These are phyloP conservation scores for Corythornis leucogaster DNA, from an alignment of 2,797 vertebrate genomes.

Conservation along the genomic window DNA sequence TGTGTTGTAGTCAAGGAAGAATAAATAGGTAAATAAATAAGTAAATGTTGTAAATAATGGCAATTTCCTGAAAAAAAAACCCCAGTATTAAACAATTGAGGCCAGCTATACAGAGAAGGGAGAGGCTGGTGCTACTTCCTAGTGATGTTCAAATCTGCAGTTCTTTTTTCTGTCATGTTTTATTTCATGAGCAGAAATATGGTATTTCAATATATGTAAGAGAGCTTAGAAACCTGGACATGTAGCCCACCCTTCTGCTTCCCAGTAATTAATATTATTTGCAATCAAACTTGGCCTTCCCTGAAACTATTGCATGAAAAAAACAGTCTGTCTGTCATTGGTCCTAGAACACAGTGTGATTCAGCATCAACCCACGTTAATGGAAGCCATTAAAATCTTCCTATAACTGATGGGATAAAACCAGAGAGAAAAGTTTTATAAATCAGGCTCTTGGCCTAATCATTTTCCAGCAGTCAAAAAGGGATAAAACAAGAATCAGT, in stretches of 20 bases:
- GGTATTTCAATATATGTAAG: background rate
- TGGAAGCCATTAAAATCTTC: background rate
- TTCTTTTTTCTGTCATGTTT: background rate
- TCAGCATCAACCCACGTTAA: background rate
- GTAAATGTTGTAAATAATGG: background rate
- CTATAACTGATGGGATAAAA: background rate
- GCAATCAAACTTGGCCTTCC: background rate
- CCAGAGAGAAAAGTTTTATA: background rate
- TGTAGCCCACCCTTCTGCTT: background rate
- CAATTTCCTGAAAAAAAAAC: background rate
- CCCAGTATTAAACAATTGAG: background rate
- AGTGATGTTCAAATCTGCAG: background rate
- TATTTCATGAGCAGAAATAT: background rate
- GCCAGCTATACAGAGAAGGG: background rate
- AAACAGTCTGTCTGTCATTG: background rate
- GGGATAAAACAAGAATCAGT: background rate
- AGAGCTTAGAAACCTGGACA: background rate
- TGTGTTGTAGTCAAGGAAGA: constrained; percentile 58
- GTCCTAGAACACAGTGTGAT: background rate
- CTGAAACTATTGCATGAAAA: background rate
- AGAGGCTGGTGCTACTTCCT: background rate
- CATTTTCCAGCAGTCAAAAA: background rate
- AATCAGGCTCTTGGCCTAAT: background rate
- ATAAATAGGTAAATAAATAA: background rate
- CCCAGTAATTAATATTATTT: background rate